Evolutionary conservation across 2,113 vertebrate genomes (phyloP).

Genomic region (Scytalopus superciliaris): DNA sequence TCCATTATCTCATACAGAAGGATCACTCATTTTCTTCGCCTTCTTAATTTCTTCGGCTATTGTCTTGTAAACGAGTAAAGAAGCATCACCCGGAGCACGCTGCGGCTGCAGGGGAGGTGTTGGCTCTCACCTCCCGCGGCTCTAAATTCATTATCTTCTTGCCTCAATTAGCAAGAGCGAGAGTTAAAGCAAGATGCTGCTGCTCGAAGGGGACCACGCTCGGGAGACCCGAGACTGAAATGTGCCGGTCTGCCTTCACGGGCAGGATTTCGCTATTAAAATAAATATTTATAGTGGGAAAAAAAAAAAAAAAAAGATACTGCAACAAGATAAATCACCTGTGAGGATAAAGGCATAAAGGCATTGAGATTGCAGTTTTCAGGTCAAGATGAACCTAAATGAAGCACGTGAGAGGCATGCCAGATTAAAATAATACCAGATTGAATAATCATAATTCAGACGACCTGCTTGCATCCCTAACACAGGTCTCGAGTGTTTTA

Average conservation of each 20-base stretch:
- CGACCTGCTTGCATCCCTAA: conserved; percentile 64
- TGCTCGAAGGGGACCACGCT: neutral
- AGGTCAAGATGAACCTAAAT: conserved; percentile 73
- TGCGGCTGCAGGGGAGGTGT: neutral
- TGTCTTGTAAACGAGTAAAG: neutral
- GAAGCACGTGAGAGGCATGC: conserved; percentile 58
- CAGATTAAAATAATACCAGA: conserved; percentile 72
- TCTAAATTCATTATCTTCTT: neutral
- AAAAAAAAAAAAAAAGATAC: neutral
- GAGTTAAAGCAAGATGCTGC: neutral
- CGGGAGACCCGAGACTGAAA: neutral
- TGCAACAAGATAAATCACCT: neutral
- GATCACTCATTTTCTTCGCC: conserved; percentile 47
- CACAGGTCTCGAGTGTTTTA: conserved; percentile 59
- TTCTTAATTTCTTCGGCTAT: conserved; percentile 32
- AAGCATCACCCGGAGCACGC: neutral
- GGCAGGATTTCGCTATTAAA: neutral
- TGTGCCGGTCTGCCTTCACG: neutral
- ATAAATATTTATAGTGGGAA: neutral
- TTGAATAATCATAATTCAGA: conserved; percentile 67
- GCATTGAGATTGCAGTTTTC: conserved; percentile 52
- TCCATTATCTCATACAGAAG: conserved; percentile 71
- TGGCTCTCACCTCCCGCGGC: neutral
- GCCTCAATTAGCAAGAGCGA: neutral
- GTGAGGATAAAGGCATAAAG: conserved; percentile 19